Evolutionary conservation across 1,140 invertebrate species (phyloP), one percentile per base, ranked within the genome.

Genomic region (Pseudomyrmex pallidus): DNA sequence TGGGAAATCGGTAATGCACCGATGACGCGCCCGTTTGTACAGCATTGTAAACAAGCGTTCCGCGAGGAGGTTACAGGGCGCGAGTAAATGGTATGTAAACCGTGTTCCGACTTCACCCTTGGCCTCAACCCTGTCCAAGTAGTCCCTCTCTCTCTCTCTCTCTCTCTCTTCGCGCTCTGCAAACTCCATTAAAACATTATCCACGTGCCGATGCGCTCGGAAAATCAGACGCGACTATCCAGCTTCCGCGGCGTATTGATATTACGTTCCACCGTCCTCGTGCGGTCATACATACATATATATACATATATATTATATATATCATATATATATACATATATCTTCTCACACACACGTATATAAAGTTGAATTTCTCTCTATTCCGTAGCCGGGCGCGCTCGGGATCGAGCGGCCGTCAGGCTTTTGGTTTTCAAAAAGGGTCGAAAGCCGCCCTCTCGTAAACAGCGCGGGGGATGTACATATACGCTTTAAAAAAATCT

Each of bases 171-270:
- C 15, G 87, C 86, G 91, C 91, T 94, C 92, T 89, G 91, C 93
- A 94, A 94, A 94, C 94, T 94, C 94, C 94, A 94, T 94, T 94
- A 94, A 94, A 94, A 94, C 93, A 94, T 94, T 94, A 94, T 92
- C 91, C 92, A 94, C 93, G 93, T 94, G 90, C 90, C 93, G 93
- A 94, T 94, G 93, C 93, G 91, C 93, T 94, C 88, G 91, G 92
- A 94, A 94, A 94, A 94, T 94, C 93, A 93, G 92, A 94, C 93
- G 91, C 91, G 90, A 87, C 90, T 83, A 88, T 88, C 83, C 84
- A 82, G 86, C 90, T 82, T 78, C 59, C 84, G 57, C 82, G 84
- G 84, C 87, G 87, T 89, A 89, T 89, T 89, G 88, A 89, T 89
- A 89, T 89, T 89, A 89, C 85, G 83, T 89, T 85, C 78, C 70